Conservation (phyloP, 2,888 invertebrate genomes). For the Cylindroiulus punctatus region DNA sequence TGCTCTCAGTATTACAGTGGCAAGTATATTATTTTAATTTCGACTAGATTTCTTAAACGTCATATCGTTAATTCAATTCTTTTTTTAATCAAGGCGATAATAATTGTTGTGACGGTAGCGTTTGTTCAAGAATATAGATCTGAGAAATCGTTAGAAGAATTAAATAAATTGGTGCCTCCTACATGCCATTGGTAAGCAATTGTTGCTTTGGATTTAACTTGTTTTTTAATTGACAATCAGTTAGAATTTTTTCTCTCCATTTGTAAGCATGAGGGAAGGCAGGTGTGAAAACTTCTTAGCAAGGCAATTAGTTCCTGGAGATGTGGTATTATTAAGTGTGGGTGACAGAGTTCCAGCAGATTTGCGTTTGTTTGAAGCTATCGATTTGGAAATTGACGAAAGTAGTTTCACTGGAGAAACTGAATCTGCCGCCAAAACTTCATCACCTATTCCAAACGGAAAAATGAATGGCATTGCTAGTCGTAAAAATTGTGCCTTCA, state of each 20-base stretch:
- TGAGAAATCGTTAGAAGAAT: slow-evolving; percentile 95
- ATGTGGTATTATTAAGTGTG: slow-evolving; percentile 89
- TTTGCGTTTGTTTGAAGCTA: slow-evolving; percentile 89
- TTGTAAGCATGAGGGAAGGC: slow-evolving; percentile 83
- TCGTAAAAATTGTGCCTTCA: slow-evolving; percentile 85
- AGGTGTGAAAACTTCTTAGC: slow-evolving; percentile 87
- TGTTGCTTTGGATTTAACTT: neutral
- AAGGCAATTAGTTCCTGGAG: slow-evolving; percentile 95
- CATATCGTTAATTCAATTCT: neutral
- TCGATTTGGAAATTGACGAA: slow-evolving; percentile 94
- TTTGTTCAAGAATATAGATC: slow-evolving; percentile 99
- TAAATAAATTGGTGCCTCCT: slow-evolving; percentile 97
- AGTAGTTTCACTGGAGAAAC: slow-evolving; percentile 99
- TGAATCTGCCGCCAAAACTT: slow-evolving; percentile 85
- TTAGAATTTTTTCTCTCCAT: slow-evolving; percentile 12
- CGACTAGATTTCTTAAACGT: neutral
- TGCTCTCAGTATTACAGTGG: slow-evolving; percentile 98
- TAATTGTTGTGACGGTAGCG: slow-evolving; percentile 97
- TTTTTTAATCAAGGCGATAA: slow-evolving; percentile 71
- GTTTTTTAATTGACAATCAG: neutral
- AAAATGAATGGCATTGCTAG: slow-evolving; percentile 70
- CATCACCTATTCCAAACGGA: slow-evolving; percentile 74
- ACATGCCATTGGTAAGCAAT: slow-evolving; percentile 83
- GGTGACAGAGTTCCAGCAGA: slow-evolving; percentile 98
- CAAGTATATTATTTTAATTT: slow-evolving; percentile 71